Evolutionary conservation across 2,113 vertebrate genomes (phyloP).

Genomic region (Brienomyrus longianalis): DNA sequence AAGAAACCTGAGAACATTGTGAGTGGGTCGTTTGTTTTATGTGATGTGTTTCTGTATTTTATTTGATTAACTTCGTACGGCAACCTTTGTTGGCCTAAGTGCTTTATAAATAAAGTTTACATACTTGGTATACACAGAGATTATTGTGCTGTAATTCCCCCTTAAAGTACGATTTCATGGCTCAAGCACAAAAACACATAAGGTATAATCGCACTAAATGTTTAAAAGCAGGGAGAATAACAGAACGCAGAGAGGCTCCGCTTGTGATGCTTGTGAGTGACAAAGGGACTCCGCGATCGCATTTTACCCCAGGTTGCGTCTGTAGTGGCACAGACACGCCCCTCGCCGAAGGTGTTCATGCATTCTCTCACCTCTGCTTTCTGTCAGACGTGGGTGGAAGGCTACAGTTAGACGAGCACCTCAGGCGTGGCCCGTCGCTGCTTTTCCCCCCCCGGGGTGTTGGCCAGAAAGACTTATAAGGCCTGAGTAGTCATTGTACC

Average conservation of each 20-base stretch:
- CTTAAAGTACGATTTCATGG: not conserved
- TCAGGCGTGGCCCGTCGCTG: not conserved
- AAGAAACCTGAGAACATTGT: not conserved
- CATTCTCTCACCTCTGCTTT: not conserved
- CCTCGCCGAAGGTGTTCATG: not conserved
- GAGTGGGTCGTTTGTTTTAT: not conserved
- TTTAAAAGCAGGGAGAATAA: not conserved
- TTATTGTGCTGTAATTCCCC: not conserved
- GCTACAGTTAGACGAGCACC: not conserved
- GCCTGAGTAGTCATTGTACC: not conserved
- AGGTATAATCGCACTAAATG: not conserved
- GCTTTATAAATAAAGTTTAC: not conserved
- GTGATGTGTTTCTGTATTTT: not conserved
- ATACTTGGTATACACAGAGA: not conserved
- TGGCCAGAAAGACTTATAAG: not conserved
- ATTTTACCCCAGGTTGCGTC: not conserved
- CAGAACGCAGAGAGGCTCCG: not conserved
- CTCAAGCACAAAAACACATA: not conserved
- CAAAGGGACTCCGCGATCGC: not conserved
- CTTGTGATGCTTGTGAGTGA: not conserved
- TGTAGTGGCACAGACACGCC: not conserved
- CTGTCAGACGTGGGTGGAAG: not conserved
- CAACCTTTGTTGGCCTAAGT: not conserved
- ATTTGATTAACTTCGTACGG: not conserved
- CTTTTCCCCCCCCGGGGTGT: not conserved